A percentile compares a stretch with the other conserved stretches of the same genome.
Conservation (phyloP, 2,888 invertebrate species). For the Napeogenes sylphis region DNA sequence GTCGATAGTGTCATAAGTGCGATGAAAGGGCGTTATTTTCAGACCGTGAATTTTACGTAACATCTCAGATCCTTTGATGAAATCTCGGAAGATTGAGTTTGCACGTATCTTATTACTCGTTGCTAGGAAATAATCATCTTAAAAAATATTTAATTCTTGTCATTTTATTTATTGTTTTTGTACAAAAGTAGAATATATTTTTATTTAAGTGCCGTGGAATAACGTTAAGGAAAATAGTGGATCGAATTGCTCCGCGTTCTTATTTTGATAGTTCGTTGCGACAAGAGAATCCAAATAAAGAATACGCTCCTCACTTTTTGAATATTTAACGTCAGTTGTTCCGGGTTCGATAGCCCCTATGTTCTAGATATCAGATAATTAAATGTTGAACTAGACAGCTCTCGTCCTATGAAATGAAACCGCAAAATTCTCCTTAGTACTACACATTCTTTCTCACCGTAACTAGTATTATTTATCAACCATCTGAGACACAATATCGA, state of each 20-base stretch:
- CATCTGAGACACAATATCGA: too few species aligned
- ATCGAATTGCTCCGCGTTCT: slow-evolving; percentile 26
- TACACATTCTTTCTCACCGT: slow-evolving; percentile 24
- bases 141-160: neutral
- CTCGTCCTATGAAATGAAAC: slow-evolving; percentile 22
- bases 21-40: slow-evolving; percentile 10
- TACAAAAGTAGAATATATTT: neutral
- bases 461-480: slow-evolving; percentile 4
- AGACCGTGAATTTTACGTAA: slow-evolving; percentile 30
- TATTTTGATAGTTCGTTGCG: slow-evolving; percentile 31
- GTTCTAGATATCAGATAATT: slow-evolving; percentile 30
- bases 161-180: neutral
- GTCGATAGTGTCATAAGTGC: slow-evolving; percentile 39
- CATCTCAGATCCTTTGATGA: slow-evolving; percentile 32
- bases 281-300: slow-evolving; percentile 32
- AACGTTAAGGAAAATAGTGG: neutral
- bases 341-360: slow-evolving; percentile 38
- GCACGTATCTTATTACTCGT: neutral
- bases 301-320: slow-evolving; percentile 32
- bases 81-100: neutral
- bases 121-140: neutral
- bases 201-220: slow-evolving; percentile 3
- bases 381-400: slow-evolving; percentile 17
- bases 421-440: slow-evolving; percentile 21
- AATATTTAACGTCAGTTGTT: slow-evolving; percentile 32